phyloP scores from a whole-genome alignment of 1,140 invertebrate genomes.

The Teleogryllus occipitalis region DNA sequence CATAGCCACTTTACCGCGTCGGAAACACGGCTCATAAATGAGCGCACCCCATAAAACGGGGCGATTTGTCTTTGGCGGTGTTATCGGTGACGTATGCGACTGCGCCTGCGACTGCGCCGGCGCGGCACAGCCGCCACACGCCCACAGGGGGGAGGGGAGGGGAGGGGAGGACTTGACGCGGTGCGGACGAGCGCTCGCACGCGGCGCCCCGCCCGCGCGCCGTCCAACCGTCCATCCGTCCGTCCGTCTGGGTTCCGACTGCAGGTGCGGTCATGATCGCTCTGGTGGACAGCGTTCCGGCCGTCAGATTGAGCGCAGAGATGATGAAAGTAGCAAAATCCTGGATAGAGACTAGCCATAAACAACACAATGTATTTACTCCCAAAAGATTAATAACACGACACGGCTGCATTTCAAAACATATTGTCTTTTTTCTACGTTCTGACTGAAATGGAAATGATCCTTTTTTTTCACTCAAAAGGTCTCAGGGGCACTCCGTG shows the following conservation, averaged over 20 bases:
- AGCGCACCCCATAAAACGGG: neutral
- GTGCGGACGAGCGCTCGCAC: neutral
- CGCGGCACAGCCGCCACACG: too few relatives aligned
- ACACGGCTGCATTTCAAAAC: neutral
- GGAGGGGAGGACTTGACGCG: neutral
- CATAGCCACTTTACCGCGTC: slow-evolving; percentile 3
- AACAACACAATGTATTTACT: neutral
- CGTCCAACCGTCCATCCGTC: too few relatives aligned
- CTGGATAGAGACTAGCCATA: neutral
- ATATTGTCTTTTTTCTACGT: neutral
- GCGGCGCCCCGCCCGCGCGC: too few relatives aligned
- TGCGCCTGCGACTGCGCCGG: neutral
- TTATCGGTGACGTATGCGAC: neutral
- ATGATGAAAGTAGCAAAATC: neutral
- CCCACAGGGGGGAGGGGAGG: too few relatives aligned
- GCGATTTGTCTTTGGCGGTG: neutral
- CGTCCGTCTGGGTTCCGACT: neutral
- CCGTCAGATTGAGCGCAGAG: neutral
- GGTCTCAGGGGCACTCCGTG: too few relatives aligned
- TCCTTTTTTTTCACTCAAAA: too few relatives aligned
- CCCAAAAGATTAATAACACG: neutral
- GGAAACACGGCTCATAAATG: slow-evolving; percentile 3
- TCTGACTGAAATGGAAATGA: too few relatives aligned
- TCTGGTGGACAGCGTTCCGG: neutral
- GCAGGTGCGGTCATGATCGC: neutral